These are phyloP conservation scores for Halcyon badia DNA, from an alignment of 2,797 vertebrate genomes.

Conservation along the genomic window DNA sequence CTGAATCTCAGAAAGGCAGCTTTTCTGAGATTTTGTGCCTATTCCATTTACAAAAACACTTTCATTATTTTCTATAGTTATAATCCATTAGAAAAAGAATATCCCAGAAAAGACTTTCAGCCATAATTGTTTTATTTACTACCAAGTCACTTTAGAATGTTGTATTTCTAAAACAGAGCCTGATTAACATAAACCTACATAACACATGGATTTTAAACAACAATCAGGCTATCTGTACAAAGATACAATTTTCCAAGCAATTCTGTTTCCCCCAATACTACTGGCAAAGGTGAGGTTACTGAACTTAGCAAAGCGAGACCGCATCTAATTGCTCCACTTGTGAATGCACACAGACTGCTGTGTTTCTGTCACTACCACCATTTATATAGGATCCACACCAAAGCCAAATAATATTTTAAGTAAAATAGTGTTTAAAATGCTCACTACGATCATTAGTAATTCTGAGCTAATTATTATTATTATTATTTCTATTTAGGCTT, in stretches of 20 bases:
- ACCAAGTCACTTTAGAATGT: neutral
- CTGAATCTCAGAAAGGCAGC: neutral
- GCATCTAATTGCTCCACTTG: neutral
- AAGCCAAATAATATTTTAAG: neutral
- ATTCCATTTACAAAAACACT: neutral
- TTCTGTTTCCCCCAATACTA: neutral
- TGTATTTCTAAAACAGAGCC: neutral
- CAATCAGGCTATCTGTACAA: neutral
- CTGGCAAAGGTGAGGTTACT: neutral
- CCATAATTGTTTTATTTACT: neutral
- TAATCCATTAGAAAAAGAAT: neutral
- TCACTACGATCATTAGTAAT: neutral
- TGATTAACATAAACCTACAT: neutral
- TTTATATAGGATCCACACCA: neutral
- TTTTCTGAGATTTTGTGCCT: neutral
- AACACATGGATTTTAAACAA: neutral
- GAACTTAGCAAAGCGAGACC: neutral
- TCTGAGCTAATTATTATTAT: neutral
- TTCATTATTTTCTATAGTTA: neutral
- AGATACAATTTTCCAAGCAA: neutral
- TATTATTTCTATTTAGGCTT: neutral
- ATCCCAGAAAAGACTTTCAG: neutral
- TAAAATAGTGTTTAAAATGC: neutral
- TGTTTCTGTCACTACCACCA: neutral
- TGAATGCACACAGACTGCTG: rapidly evolving